Base-by-base conservation (phyloP, 2,888 invertebrate genomes). In the Baccha elongata region DNA sequence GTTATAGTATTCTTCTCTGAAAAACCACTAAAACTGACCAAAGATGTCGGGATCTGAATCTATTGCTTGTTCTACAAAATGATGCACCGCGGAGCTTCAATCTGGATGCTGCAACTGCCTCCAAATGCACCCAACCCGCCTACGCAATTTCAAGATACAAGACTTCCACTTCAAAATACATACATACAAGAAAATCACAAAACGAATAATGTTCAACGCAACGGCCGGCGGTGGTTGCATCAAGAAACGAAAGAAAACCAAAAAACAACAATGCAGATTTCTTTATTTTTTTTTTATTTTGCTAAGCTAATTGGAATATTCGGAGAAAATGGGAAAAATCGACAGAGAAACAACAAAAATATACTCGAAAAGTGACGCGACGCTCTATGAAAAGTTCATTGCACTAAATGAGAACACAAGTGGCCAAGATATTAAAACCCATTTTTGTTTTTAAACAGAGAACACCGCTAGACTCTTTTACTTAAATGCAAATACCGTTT, bases 361-460 rank as follows among this genome's bases (percentile, higher is more conserved):
- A 3, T 8, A 21, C 37, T 17, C 55, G 48, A 48, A n/a, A n/a
- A n/a, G n/a, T n/a, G n/a, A n/a, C n/a, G n/a, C 40, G 42, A 32
- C 35, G 46, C 44, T 58, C 13, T 5, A 37, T 13, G 37, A 29
- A 17, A 71, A 73, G 83, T 83, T 83, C 78, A 78, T 62, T 73
- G 83, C 68, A 78, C 83, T 26, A 67, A 55, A 62, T 21, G 4
- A 37, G 35, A 19, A 35, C 37, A 50, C 23, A 42, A 40, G 53
- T 42, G 32, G 3, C 35, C n/a, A n/a, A 3, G 6, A 64, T 48
- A 15, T 23, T 13, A 19, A 42, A n/a, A n/a, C n/a, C n/a, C n/a
- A n/a, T 7, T 19, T 71, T 81, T 81, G 81, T 81, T 81, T 67
- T 67, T 81, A 81, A 81, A 81, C 81, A 81, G 11, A 69, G 21